Percentiles rank a stretch among this genome's conserved stretches.
Evolutionary conservation across 2,888 invertebrate genomes (phyloP).

Genomic region (Cheilosia pagana): DNA sequence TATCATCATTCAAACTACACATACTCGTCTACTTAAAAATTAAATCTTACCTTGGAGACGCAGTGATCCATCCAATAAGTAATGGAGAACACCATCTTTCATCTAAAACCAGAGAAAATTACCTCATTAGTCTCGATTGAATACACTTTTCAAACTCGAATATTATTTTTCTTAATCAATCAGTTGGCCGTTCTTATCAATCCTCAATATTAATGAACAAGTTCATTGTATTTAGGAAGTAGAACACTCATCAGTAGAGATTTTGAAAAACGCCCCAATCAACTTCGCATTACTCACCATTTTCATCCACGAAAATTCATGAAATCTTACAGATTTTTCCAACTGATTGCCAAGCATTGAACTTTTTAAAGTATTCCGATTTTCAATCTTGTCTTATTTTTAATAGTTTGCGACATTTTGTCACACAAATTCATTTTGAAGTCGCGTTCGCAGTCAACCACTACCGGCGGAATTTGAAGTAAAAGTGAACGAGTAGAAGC

Average conservation of each 20-base stretch:
- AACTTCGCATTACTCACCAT: constrained; percentile 11
- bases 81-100: too few relatives aligned
- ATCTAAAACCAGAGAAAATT: background rate
- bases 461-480: background rate
- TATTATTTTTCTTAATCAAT: constrained; percentile 40
- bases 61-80: too few relatives aligned
- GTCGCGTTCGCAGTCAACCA: background rate
- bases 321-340: background rate
- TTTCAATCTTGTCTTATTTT: background rate
- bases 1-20: constrained; percentile 49
- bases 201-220: constrained; percentile 77
- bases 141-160: background rate
- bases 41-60: too few relatives aligned
- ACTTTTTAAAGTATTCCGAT: background rate
- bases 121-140: background rate
- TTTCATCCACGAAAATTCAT: constrained; percentile 2
- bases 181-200: constrained; percentile 82
- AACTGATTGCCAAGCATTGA: background rate
- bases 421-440: background rate
- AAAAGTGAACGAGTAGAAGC: constrained; percentile 1
- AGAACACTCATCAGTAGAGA: constrained; percentile 66
- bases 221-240: constrained; percentile 59
- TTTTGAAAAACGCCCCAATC: background rate
- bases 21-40: too few relatives aligned
- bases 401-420: background rate